Percentiles rank a stretch among this genome's conserved stretches.
Evolutionary conservation across 1,140 invertebrate species (phyloP).

Genomic region (Drosophila athabasca): DNA sequence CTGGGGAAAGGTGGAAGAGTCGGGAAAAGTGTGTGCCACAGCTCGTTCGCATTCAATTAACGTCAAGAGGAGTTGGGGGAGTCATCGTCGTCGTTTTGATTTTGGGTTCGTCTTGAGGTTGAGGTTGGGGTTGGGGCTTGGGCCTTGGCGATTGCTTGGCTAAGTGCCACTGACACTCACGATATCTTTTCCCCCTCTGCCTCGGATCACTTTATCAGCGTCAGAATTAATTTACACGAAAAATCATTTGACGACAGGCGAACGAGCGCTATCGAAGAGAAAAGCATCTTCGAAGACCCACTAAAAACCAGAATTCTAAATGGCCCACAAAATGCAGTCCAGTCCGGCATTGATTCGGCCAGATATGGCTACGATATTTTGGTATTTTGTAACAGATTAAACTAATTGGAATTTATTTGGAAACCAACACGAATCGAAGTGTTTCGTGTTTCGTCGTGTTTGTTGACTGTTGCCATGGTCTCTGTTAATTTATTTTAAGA

Average conservation of each 20-base stretch:
- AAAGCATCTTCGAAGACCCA: slow-evolving; percentile 25
- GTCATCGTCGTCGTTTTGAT: not conserved
- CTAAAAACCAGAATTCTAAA: slow-evolving; percentile 44
- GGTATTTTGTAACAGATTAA: slow-evolving; percentile 47
- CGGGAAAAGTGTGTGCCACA: slow-evolving; percentile 35
- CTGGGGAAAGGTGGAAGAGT: slow-evolving; percentile 45
- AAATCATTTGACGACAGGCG: slow-evolving; percentile 49
- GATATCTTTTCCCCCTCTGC: slow-evolving; percentile 14
- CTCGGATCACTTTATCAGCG: slow-evolving; percentile 69
- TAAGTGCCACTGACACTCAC: slow-evolving; percentile 49
- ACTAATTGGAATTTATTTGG: slow-evolving; percentile 72
- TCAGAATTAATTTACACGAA: slow-evolving; percentile 69
- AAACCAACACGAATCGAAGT: slow-evolving; percentile 21
- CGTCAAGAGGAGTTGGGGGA: slow-evolving; percentile 41
- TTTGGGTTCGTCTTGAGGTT: slow-evolving; percentile 15
- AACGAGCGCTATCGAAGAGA: not conserved
- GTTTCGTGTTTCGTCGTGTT: slow-evolving; percentile 33
- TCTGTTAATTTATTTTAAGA: slow-evolving; percentile 29
- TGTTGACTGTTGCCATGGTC: slow-evolving; percentile 31
- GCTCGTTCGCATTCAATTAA: slow-evolving; percentile 77
- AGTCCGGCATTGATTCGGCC: slow-evolving; percentile 1
- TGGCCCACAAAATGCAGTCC: slow-evolving; percentile 18
- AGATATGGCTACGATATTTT: not conserved
- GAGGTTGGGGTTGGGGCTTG: not conserved
- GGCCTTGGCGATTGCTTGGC: slow-evolving; percentile 31